Conservation (phyloP, 2,113 vertebrate genomes). For the Lepus timidus region DNA sequence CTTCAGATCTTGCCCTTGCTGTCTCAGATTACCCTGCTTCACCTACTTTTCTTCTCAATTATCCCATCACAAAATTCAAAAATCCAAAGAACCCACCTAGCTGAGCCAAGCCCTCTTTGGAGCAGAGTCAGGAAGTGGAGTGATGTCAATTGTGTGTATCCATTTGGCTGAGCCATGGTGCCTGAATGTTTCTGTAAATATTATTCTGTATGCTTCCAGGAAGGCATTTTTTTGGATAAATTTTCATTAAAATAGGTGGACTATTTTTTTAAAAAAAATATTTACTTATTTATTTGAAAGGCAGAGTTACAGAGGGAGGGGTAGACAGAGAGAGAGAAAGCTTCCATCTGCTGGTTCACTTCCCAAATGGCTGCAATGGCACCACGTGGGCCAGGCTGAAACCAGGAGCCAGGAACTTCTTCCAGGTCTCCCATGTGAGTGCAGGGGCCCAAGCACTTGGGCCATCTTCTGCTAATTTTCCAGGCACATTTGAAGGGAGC, state of each 20-base stretch:
- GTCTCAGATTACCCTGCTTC: background rate
- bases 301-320: too few relatives aligned
- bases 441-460: too few relatives aligned
- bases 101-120: background rate
- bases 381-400: too few relatives aligned
- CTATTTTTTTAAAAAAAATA: background rate
- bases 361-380: too few relatives aligned
- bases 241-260: background rate
- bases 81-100: background rate
- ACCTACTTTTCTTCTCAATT: background rate
- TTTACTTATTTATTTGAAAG: too few relatives aligned
- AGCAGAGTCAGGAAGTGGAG: background rate
- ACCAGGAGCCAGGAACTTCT: too few relatives aligned
- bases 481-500: too few relatives aligned
- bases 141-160: background rate
- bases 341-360: too few relatives aligned
- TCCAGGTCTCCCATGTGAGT: too few relatives aligned
- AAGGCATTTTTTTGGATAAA: background rate
- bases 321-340: too few relatives aligned
- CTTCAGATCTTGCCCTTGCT: background rate
- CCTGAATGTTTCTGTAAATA: background rate
- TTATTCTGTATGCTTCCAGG: conserved; percentile 1
- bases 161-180: background rate
- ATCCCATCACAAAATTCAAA: background rate
- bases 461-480: too few relatives aligned